A percentile compares a stretch with the other conserved stretches of the same genome.
Conservation (phyloP, 2,888 invertebrate species). For the Agelastica alni region DNA sequence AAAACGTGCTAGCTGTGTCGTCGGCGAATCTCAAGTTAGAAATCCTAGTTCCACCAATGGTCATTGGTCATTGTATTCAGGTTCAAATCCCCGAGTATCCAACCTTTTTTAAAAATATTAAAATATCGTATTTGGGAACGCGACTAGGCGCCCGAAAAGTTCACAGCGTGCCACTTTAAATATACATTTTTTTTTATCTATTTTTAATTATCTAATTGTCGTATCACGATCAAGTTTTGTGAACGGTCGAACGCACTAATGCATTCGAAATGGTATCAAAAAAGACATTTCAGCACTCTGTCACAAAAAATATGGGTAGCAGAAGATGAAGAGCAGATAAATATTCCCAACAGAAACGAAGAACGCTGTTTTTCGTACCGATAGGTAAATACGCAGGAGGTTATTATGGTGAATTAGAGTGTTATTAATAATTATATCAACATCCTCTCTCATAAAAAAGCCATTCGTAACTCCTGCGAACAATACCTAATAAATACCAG, state of each 20-base stretch:
- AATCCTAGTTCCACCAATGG: no score
- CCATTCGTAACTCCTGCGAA: conserved; percentile 47
- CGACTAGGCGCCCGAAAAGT: no score
- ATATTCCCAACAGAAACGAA: conserved; percentile 16
- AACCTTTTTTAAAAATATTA: no score
- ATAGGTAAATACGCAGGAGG: conserved; percentile 16
- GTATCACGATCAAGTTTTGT: no score
- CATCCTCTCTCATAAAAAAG: conserved; percentile 45
- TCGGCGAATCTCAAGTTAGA: no score
- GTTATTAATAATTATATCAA: conserved; percentile 36
- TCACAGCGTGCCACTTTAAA: no score
- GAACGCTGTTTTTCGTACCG: conserved; percentile 14
- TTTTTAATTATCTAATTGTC: no score
- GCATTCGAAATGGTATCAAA: conserved; percentile 7
- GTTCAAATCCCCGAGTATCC: no score
- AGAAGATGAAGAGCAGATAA: conserved; percentile 16
- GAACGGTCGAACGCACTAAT: background rate
- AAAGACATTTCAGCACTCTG: conserved; percentile 12
- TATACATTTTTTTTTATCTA: no score
- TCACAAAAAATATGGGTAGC: conserved; percentile 8
- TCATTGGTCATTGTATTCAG: no score
- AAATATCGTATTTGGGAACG: no score
- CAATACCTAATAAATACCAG: conserved; percentile 52
- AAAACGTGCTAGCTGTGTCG: no score
- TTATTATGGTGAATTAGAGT: conserved; percentile 17